A percentile compares a stretch with the other conserved stretches of the same genome.
phyloP scores from a whole-genome alignment of 2,888 invertebrate species.

The Meta bourneti region DNA sequence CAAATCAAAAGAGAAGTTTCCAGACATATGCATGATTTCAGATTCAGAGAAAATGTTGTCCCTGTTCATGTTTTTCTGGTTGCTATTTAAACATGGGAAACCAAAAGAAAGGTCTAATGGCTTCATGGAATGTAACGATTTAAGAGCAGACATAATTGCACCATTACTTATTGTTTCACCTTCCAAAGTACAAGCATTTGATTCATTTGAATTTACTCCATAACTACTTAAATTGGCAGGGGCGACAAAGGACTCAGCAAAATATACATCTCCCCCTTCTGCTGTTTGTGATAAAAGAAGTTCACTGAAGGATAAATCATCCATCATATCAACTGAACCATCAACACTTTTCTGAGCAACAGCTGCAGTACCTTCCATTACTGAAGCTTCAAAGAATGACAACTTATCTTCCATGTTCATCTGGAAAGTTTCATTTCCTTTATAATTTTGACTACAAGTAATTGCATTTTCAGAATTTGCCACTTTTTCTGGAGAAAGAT shows the following conservation, averaged over 20 bases:
- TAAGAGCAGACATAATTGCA: too few relatives aligned
- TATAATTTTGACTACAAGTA: background rate
- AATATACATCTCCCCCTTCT: conserved; percentile 53
- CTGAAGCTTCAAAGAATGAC: background rate
- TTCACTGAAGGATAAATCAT: conserved; percentile 48
- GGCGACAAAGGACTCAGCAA: conserved; percentile 38
- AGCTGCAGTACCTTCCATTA: background rate
- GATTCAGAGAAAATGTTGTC: conserved; percentile 13
- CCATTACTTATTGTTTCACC: background rate
- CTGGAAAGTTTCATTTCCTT: background rate
- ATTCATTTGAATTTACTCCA: background rate
- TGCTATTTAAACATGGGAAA: background rate
- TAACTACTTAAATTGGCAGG: background rate
- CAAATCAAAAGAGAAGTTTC: conserved; percentile 16
- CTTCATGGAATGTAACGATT: background rate
- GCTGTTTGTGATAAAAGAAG: conserved; percentile 63
- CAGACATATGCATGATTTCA: background rate
- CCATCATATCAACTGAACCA: background rate
- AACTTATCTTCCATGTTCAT: background rate
- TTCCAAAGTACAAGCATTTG: background rate
- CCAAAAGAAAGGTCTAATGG: background rate
- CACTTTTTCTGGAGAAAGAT: background rate
- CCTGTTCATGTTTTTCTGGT: background rate
- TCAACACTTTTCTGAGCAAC: background rate
- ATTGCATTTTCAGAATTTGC: background rate